Percentiles rank a stretch among this genome's conserved stretches.
phyloP scores from a whole-genome alignment of 2,888 invertebrate genomes.

The Drosophila anomalata region DNA sequence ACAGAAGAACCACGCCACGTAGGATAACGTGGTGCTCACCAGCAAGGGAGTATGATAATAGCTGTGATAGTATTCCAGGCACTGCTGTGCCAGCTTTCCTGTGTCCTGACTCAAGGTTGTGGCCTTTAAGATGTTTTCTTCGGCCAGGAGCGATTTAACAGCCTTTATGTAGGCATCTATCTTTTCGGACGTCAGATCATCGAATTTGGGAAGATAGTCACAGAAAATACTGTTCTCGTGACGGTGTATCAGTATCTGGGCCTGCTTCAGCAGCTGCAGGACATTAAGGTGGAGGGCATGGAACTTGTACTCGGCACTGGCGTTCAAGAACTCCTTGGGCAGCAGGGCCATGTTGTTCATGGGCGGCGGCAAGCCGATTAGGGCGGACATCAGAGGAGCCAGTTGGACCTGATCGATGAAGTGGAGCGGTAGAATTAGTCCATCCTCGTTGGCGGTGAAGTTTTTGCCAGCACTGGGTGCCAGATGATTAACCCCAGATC shows the following conservation, averaged over 20 bases:
- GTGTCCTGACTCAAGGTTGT: constrained; percentile 85
- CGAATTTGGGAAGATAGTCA: constrained; percentile 56
- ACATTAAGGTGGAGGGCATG: constrained; percentile 90
- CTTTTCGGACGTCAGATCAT: constrained; percentile 41
- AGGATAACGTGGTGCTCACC: constrained; percentile 87
- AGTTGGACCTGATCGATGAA: constrained; percentile 96
- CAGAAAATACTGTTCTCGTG: constrained; percentile 72
- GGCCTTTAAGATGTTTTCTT: constrained; percentile 44
- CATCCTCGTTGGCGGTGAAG: constrained; percentile 29
- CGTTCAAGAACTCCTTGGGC: constrained; percentile 72
- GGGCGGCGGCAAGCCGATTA: constrained; percentile 94
- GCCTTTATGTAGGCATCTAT: constrained; percentile 39
- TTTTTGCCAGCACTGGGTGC: constrained; percentile 11
- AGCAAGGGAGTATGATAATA: constrained; percentile 91
- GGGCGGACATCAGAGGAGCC: constrained; percentile 93
- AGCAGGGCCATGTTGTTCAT: constrained; percentile 87
- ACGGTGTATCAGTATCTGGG: constrained; percentile 54
- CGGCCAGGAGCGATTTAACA: constrained; percentile 23
- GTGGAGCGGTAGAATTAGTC: constrained; percentile 82
- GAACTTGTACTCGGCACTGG: constrained; percentile 83
- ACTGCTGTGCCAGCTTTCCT: constrained; percentile 87
- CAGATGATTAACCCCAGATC: constrained; percentile 89
- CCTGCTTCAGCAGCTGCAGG: constrained; percentile 90
- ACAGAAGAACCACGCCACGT: constrained; percentile 89
- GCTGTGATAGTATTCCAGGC: constrained; percentile 92